These are phyloP conservation scores for Microctonus aethiopoides DNA, from an alignment of 2,888 invertebrate genomes.

Conservation along the genomic window DNA sequence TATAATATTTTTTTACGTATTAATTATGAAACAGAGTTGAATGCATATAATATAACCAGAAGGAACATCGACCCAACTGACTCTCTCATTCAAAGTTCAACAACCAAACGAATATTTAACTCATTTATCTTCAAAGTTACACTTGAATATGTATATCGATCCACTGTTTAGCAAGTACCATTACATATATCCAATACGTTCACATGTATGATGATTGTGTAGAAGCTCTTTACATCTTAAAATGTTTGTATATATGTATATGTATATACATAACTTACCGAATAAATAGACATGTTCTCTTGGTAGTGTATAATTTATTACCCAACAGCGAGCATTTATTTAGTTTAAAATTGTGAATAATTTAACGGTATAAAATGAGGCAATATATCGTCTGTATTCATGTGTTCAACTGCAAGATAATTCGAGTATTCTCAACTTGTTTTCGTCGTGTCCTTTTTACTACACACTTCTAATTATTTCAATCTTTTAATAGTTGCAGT, in stretches of 20 bases:
- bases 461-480: no score
- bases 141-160: neutral
- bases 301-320: neutral
- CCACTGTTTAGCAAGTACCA: neutral
- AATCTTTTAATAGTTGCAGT: neutral
- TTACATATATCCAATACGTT: neutral
- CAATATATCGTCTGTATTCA: constrained; percentile 1
- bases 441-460: no score
- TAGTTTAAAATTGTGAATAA: constrained; percentile 6
- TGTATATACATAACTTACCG: neutral
- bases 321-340: neutral
- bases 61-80: neutral
- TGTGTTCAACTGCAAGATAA: neutral
- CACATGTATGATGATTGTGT: neutral
- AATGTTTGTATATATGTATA: neutral
- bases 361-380: neutral
- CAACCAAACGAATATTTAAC: neutral
- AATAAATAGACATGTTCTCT: neutral
- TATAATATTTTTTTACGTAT: neutral
- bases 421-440: constrained; percentile 8
- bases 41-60: neutral
- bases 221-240: neutral
- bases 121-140: neutral
- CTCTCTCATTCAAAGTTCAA: neutral
- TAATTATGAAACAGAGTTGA: neutral